Evolutionary conservation across 2,888 invertebrate genomes (phyloP).

Genomic region (Hirtodrosophila histrioides): DNA sequence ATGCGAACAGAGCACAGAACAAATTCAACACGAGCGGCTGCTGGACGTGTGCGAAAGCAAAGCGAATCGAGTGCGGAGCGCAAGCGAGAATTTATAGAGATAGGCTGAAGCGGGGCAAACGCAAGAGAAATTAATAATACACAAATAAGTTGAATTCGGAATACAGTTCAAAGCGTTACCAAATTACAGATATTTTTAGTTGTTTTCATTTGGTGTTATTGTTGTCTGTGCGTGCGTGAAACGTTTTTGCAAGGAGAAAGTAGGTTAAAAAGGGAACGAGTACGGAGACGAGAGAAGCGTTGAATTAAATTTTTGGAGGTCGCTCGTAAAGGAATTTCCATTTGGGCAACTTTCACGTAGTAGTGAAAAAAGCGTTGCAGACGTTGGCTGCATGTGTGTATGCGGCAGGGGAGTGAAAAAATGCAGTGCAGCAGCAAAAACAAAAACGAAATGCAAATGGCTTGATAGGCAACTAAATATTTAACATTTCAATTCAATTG

Average conservation of each 20-base stretch:
- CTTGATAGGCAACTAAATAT: constrained; percentile 66
- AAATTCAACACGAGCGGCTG: constrained; percentile 75
- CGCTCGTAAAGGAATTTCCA: constrained; percentile 35
- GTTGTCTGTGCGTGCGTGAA: constrained; percentile 47
- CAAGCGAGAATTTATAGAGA: constrained; percentile 67
- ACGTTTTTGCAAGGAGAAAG: constrained; percentile 38
- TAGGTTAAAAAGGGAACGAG: constrained; percentile 53
- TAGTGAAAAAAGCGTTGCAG: constrained; percentile 59
- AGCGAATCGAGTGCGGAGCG: constrained; percentile 69
- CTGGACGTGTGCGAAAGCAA: constrained; percentile 77
- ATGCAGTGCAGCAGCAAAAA: constrained; percentile 65
- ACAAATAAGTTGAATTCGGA: constrained; percentile 27
- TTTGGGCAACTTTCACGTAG: constrained; percentile 35
- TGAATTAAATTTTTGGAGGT: constrained; percentile 51
- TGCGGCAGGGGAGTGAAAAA: constrained; percentile 59
- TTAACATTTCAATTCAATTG: constrained; percentile 50
- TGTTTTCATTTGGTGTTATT: constrained; percentile 6
- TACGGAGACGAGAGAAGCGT: constrained; percentile 20
- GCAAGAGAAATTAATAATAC: constrained; percentile 26
- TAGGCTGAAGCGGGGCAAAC: constrained; percentile 50
- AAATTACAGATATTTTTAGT: constrained; percentile 30
- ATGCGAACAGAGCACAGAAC: constrained; percentile 43
- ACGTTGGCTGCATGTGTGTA: constrained; percentile 68
- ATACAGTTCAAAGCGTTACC: constrained; percentile 21
- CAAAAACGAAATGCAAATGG: constrained; percentile 64